Base-by-base conservation (phyloP, 2,888 invertebrate genomes). In the Plagiodera versicolora region DNA sequence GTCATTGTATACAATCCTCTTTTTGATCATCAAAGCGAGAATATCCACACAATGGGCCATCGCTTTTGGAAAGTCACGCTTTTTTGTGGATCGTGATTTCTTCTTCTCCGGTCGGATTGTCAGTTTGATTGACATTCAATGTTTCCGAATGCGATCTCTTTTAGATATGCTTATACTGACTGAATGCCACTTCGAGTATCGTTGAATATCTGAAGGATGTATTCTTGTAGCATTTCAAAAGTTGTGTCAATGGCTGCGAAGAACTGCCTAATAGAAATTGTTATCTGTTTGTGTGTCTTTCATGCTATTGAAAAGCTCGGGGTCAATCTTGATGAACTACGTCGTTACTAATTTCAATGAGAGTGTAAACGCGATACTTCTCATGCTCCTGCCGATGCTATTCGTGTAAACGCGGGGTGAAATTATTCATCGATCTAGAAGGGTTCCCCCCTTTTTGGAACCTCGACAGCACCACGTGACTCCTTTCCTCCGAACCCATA, bases 41-140 rank as follows among this genome's bases (percentile, higher is more conserved):
- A 39, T 39, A 10, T 39, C 2, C 3, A 39, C 39, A 39, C 39
- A 39, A 39, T 39, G 14, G 8, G 11, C 8, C 39, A 14, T 11
- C 39, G n/a, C 39, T 39, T 39, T 10, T 11, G 39, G 39, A n/a
- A 32, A 39, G 39, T 39, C 39, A 39, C 39, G 39, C 39, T 39
- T 39, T 39, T 39, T 32, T 32, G 32, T 39, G 39, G 3, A 3
- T 14, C 39, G 14, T n/a, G 39, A 39, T 39, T 39, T 39, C n/a
- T 39, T 14, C 39, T 14, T n/a, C n/a, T 39, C 14, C 11, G 39
- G 2, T 53, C 20, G 20, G 44, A 53, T 20, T 53, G 52, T 44
- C 44, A 44, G 16, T 6, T 24, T 53, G 52, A 53, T 53, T 44
- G 52, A 44, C 52, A 44, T 20, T 20, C 24, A 53, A 35, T 53